Evolutionary conservation across 37 sponge, comb jelly and placozoan species (phyloP).

Genomic region (Amphimedon queenslandica): DNA sequence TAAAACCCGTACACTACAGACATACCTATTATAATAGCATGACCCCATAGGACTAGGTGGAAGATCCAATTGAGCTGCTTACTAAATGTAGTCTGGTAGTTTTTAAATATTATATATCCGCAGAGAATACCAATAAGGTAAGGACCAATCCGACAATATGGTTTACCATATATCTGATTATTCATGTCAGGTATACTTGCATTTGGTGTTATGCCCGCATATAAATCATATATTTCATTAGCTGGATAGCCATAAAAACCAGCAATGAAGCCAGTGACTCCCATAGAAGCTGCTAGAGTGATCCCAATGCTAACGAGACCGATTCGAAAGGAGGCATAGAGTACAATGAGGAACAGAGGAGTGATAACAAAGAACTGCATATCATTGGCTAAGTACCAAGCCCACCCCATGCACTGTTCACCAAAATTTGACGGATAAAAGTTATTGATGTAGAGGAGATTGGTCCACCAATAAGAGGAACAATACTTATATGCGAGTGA

Average conservation of each 20-base stretch:
- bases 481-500: neutral
- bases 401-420: slow-evolving; percentile 41
- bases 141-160: slow-evolving; percentile 52
- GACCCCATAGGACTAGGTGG: slow-evolving; percentile 15
- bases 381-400: slow-evolving; percentile 66
- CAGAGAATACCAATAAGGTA: slow-evolving; percentile 63
- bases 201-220: neutral
- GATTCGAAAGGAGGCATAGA: slow-evolving; percentile 15
- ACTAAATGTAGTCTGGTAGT: slow-evolving; percentile 3
- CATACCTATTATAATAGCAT: slow-evolving; percentile 18
- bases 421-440: slow-evolving; percentile 40
- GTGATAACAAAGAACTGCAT: slow-evolving; percentile 60
- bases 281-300: neutral
- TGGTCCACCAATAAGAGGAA: slow-evolving; percentile 60
- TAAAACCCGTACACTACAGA: slow-evolving; percentile 61
- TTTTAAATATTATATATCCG: slow-evolving; percentile 56
- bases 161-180: slow-evolving; percentile 34
- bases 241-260: slow-evolving; percentile 21
- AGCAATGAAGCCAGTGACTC: slow-evolving; percentile 15
- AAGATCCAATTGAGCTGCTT: slow-evolving; percentile 20
- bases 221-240: neutral
- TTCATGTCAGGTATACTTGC: neutral
- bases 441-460: slow-evolving; percentile 65
- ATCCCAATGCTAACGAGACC: slow-evolving; percentile 1
- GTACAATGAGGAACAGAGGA: slow-evolving; percentile 47